These are phyloP conservation scores for Candoia aspera DNA, from an alignment of 2,113 vertebrate genomes.

Conservation along the genomic window DNA sequence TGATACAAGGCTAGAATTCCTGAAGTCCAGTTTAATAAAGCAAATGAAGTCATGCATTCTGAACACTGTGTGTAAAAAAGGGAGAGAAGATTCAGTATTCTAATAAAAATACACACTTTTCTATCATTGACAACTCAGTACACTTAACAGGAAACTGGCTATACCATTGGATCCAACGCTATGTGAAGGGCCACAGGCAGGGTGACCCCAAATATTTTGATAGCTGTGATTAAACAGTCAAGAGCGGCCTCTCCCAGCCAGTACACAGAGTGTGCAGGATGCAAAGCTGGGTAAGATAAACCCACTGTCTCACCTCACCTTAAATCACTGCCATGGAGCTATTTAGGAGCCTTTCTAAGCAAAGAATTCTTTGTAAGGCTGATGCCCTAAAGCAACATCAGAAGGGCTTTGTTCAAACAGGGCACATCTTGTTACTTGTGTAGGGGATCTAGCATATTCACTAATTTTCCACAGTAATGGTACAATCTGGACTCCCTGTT, in stretches of 20 bases:
- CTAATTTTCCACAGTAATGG: background rate
- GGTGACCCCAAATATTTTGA: background rate
- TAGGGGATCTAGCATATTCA: background rate
- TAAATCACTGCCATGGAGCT: background rate
- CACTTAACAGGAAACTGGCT: background rate
- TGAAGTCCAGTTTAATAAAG: conserved; percentile 41
- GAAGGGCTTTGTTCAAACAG: background rate
- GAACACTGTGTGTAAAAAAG: conserved; percentile 25
- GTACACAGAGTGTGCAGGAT: background rate
- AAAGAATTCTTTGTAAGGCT: background rate
- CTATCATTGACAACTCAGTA: background rate
- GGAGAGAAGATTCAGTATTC: background rate
- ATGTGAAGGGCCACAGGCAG: background rate
- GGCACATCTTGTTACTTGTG: background rate
- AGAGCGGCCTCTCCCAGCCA: no score
- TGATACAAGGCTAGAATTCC: conserved; percentile 53
- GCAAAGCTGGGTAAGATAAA: background rate
- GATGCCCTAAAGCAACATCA: background rate
- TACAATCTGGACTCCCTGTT: background rate
- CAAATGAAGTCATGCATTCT: conserved; percentile 55
- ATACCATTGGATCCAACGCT: background rate
- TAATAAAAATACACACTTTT: background rate
- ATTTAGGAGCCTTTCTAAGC: background rate
- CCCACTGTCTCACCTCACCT: background rate
- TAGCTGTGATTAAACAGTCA: background rate